These are phyloP conservation scores for Rynchops niger DNA, from an alignment of 2,113 vertebrate species.

Conservation along the genomic window DNA sequence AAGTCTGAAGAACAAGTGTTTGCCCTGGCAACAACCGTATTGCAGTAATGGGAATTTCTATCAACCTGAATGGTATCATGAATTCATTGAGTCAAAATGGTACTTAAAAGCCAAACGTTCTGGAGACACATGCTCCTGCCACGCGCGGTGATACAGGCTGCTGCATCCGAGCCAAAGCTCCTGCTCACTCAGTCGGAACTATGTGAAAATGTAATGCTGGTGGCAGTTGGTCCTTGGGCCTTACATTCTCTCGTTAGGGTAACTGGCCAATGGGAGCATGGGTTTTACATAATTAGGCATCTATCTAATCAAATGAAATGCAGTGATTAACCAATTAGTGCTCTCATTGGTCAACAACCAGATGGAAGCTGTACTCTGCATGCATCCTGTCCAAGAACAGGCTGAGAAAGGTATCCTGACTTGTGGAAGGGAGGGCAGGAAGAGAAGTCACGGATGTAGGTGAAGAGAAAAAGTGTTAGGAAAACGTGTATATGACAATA, in stretches of 20 bases:
- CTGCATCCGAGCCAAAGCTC: fast-evolving
- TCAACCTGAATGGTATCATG: background rate
- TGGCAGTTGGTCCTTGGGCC: background rate
- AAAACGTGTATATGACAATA: background rate
- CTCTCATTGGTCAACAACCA: background rate
- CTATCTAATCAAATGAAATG: background rate
- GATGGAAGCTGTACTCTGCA: background rate
- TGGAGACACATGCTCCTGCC: background rate
- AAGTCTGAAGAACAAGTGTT: background rate
- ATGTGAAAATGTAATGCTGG: too few relatives aligned
- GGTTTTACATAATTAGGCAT: background rate
- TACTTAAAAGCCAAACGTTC: background rate
- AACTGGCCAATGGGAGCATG: background rate
- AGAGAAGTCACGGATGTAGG: background rate
- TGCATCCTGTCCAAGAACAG: background rate
- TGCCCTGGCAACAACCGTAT: background rate
- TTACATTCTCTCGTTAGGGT: background rate
- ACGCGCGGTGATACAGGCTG: background rate
- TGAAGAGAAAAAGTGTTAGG: background rate
- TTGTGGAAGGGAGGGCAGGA: background rate
- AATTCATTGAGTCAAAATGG: background rate
- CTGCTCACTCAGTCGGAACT: fast-evolving
- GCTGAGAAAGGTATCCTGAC: background rate
- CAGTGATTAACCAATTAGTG: background rate
- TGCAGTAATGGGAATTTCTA: background rate